Conservation (phyloP, 1,140 invertebrate species). For the Micrasema minimum region DNA sequence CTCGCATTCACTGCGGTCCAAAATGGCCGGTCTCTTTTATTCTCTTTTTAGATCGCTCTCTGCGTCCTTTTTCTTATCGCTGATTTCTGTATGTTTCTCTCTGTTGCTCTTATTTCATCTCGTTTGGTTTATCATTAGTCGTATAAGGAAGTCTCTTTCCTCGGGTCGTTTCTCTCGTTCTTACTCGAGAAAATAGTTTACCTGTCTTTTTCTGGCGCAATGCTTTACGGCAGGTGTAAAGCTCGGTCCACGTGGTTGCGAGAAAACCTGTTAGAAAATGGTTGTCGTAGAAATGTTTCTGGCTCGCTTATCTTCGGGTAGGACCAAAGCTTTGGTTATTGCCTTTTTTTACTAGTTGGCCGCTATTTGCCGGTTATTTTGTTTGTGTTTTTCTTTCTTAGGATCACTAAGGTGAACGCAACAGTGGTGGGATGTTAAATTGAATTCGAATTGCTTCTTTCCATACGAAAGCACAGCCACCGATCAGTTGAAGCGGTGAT, state of each 20-base stretch:
- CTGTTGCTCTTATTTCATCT: constrained; percentile 29
- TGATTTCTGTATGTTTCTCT: constrained; percentile 14
- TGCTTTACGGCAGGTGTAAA: constrained; percentile 36
- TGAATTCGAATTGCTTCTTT: constrained; percentile 51
- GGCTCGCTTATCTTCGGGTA: too few relatives aligned
- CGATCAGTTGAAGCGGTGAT: constrained; percentile 25
- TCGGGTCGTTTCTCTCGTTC: background rate
- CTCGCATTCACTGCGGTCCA: constrained; percentile 22
- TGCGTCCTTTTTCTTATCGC: constrained; percentile 9
- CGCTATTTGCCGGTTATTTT: background rate
- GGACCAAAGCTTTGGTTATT: too few relatives aligned
- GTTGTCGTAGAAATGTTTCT: constrained; percentile 12
- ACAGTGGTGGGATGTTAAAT: constrained; percentile 47
- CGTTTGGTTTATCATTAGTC: constrained; percentile 35
- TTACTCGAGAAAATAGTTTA: background rate
- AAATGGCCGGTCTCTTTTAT: constrained; percentile 33
- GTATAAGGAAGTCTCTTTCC: constrained; percentile 39
- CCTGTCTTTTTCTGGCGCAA: constrained; percentile 24
- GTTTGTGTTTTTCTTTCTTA: background rate
- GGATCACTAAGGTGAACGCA: constrained; percentile 36
- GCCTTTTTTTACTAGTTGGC: constrained; percentile 11
- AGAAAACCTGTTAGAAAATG: constrained; percentile 1
- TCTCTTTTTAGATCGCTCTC: constrained; percentile 10
- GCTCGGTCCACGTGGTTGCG: constrained; percentile 8
- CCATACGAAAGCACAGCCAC: constrained; percentile 42